Percentiles rank a stretch among this genome's conserved stretches.
Evolutionary conservation across 35 echinoderm and acorn worm genomes (phyloP).

Genomic region (Eucidaris tribuloides): DNA sequence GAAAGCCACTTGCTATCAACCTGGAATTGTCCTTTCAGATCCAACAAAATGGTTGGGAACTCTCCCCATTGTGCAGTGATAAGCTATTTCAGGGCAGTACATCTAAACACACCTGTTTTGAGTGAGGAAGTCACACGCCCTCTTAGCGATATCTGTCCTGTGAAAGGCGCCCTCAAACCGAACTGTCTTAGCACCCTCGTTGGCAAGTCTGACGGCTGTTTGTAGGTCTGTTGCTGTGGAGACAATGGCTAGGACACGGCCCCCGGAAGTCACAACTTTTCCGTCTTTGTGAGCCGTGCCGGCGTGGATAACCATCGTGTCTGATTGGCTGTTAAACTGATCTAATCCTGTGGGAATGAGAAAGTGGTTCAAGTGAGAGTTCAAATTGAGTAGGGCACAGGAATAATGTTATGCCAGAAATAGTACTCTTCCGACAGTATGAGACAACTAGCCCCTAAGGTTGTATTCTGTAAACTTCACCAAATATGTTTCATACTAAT

Average conservation of each 20-base stretch:
- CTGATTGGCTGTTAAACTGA: conserved; percentile 48
- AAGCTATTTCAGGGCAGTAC: no score
- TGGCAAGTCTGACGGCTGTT: conserved; percentile 54
- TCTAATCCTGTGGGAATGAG: conserved; percentile 55
- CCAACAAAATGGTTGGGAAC: no score
- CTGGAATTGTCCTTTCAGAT: no score
- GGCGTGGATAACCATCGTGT: conserved; percentile 81
- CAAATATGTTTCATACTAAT: no score
- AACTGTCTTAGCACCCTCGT: conserved; percentile 55
- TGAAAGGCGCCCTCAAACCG: conserved; percentile 84
- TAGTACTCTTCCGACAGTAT: no score
- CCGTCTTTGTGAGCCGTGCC: conserved; percentile 66
- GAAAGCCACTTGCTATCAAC: no score
- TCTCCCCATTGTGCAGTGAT: no score
- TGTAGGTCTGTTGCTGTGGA: conserved; percentile 52
- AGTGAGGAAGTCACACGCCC: conserved; percentile 72
- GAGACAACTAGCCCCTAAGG: no score
- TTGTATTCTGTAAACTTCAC: no score
- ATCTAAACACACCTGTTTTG: conserved; percentile 58
- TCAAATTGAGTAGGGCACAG: neutral
- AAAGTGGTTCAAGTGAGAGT: neutral
- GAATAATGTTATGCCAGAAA: no score
- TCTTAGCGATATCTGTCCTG: conserved; percentile 78
- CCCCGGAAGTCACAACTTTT: conserved; percentile 85
- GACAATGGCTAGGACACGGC: conserved; percentile 79